Evolutionary conservation across 1,140 invertebrate species (phyloP), one percentile per base, ranked within the genome.

Genomic region (Diprion similis): DNA sequence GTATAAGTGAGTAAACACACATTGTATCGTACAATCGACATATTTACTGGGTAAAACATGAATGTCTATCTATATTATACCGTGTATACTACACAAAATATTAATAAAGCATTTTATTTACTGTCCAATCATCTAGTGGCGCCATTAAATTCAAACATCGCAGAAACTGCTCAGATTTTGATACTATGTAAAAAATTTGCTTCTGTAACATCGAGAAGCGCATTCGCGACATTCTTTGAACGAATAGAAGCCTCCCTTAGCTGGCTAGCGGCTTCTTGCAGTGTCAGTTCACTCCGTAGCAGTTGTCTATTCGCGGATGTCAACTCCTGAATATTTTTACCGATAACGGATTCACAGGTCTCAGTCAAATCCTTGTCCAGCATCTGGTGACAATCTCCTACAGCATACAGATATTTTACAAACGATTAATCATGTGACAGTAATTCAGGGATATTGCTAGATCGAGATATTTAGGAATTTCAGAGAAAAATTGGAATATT

Each of bases 211-310:
- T 85, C 83, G 71, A 77, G 80, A 70, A 86, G 75, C 65, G 78
- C 75, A 71, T 80, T 81, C 24, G 81, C 83, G 37, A 81, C 74
- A 68, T 85, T 81, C 65, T 74, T 80, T 66, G 81, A 80, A 73
- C 79, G 79, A 72, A 73, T 78, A 15, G 82, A 82, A 8, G 84
- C 83, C 73, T 77, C 78, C 68, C 51, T 59, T 24, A 87, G 76
- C 77, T 88, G 86, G 72, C 79, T 83, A 15, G 81, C 83, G 71
- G 85, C 84, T 73, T 88, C 86, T 80, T 88, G 87, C 68, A 88
- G 76, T 15, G 83, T 79, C 24, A 87, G 71, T 80, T 88, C 86
- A 74, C 84, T 88, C 76, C 81, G 85, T n/a, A 88, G 71, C 69
- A 88, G 75, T 76, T 88, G 85, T 71, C 80, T 80, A 77, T 88